Evolutionary conservation across 2,888 invertebrate species (phyloP).

Genomic region (Heliconius ethilla): DNA sequence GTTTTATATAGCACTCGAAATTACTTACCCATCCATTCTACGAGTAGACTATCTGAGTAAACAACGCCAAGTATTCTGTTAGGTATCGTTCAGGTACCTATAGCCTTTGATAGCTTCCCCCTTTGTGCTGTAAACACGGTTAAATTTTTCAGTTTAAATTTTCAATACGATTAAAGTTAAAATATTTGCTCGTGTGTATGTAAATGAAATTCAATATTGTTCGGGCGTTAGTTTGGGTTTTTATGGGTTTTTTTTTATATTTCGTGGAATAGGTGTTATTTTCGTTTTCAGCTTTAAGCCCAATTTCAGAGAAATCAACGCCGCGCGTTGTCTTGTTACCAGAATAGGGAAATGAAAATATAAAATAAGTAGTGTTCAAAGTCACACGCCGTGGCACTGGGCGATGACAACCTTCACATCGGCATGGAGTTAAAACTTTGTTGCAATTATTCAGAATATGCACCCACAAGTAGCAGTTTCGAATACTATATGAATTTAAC

Average conservation of each 20-base stretch:
- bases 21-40: slow-evolving; percentile 21
- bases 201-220: neutral
- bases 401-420: too few relatives aligned
- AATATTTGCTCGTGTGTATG: neutral
- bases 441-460: too few relatives aligned
- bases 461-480: too few relatives aligned
- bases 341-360: too few relatives aligned
- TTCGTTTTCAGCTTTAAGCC: too few relatives aligned
- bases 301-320: too few relatives aligned
- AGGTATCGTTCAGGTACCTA: slow-evolving; percentile 16
- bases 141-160: slow-evolving; percentile 24
- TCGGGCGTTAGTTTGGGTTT: neutral
- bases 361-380: too few relatives aligned
- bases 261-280: too few relatives aligned
- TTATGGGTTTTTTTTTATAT: neutral
- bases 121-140: slow-evolving; percentile 21
- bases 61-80: slow-evolving; percentile 29
- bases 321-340: too few relatives aligned
- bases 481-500: too few relatives aligned
- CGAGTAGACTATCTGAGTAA: slow-evolving; percentile 19
- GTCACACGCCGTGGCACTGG: too few relatives aligned
- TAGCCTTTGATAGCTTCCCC: slow-evolving; percentile 14
- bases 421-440: too few relatives aligned
- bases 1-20: slow-evolving; percentile 26
- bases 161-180: slow-evolving; percentile 14